Evolutionary conservation across 2,113 vertebrate genomes (phyloP).

Genomic region (Phocoena sinus): DNA sequence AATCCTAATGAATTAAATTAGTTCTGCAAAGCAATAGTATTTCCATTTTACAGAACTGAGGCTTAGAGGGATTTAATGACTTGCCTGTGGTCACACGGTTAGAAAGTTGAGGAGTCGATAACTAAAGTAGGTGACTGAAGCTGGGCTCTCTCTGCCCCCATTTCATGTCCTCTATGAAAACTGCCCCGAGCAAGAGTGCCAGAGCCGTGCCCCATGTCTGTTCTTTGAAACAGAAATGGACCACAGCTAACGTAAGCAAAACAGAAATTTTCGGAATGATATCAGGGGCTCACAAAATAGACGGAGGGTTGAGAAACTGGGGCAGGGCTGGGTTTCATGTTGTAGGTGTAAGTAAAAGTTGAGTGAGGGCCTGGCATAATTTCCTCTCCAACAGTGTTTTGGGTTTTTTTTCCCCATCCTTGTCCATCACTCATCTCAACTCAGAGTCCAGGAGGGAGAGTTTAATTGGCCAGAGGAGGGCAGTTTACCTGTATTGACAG

Average conservation of each 20-base stretch:
- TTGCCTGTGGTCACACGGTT: neutral
- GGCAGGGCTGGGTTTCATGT: neutral
- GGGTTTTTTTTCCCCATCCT: neutral
- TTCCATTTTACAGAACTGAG: neutral
- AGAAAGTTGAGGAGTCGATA: neutral
- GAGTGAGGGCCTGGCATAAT: neutral
- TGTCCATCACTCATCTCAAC: neutral
- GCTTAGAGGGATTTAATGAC: neutral
- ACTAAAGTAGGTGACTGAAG: neutral
- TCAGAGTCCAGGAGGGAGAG: neutral
- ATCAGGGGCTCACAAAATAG: neutral
- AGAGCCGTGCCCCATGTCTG: neutral
- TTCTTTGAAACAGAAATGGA: constrained; percentile 19
- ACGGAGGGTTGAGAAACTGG: neutral
- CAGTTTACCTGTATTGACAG: neutral
- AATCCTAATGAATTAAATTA: neutral
- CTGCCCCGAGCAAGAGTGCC: neutral
- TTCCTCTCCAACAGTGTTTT: neutral
- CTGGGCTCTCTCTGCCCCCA: neutral
- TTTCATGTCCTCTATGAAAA: neutral
- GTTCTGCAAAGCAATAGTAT: neutral
- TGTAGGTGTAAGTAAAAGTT: neutral
- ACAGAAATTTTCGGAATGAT: neutral
- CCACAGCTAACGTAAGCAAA: neutral
- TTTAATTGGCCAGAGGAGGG: neutral